phyloP scores from a whole-genome alignment of 2,888 invertebrate species.

The Sphaerophoria rueppellii region DNA sequence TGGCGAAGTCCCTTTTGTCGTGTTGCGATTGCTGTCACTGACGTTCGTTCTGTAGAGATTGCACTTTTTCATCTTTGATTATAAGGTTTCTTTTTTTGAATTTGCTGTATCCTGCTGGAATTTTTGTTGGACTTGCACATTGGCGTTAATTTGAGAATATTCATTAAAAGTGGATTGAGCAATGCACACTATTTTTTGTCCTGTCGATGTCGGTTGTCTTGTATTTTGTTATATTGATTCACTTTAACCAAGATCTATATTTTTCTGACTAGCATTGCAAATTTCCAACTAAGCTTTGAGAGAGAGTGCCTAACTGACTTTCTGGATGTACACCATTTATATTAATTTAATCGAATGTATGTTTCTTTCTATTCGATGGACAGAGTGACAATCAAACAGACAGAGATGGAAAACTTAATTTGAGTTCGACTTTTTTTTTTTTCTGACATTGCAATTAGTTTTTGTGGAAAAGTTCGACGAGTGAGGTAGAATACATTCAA shows the following conservation, averaged over 20 bases:
- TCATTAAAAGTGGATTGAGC: conserved; percentile 60
- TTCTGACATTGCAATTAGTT: conserved; percentile 62
- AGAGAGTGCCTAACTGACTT: conserved; percentile 20
- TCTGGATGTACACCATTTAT: background rate
- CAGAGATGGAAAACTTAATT: conserved; percentile 36
- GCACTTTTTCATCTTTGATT: conserved; percentile 20
- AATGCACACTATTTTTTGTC: conserved; percentile 35
- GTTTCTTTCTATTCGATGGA: too few relatives aligned
- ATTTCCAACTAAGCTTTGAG: background rate
- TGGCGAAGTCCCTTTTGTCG: background rate
- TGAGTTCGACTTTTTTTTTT: conserved; percentile 26
- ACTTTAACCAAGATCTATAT: conserved; percentile 24
- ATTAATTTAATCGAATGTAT: conserved; percentile 44
- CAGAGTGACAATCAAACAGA: conserved; percentile 2
- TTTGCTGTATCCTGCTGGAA: conserved; percentile 14
- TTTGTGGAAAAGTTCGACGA: conserved; percentile 20
- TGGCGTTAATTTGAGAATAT: conserved; percentile 72
- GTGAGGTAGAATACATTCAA: conserved; percentile 34
- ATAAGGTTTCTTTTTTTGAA: conserved; percentile 1
- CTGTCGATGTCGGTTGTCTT: background rate
- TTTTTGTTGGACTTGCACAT: conserved; percentile 50
- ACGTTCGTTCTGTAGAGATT: conserved; percentile 41
- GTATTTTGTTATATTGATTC: conserved; percentile 51
- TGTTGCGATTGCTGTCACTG: conserved; percentile 1
- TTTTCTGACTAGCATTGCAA: conserved; percentile 40